Evolutionary conservation across 1,140 invertebrate genomes (phyloP).

Genomic region (Papilio polytes): DNA sequence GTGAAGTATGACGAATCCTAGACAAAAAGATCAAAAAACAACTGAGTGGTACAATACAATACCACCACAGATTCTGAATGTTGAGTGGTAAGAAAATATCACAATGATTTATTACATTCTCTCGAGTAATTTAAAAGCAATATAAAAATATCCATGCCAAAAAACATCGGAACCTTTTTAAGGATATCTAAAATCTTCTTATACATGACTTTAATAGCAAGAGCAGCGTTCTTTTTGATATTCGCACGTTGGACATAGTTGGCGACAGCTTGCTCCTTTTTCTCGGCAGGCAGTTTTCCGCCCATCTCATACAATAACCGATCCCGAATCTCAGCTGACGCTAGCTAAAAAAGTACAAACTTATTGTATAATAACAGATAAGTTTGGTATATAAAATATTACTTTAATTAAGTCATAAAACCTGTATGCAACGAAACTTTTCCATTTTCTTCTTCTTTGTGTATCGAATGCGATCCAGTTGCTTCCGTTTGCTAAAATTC

Average conservation of each 20-base stretch:
- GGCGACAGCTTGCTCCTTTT: slow-evolving; percentile 82
- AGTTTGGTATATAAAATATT: not conserved
- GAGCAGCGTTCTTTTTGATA: slow-evolving; percentile 85
- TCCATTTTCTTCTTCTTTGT: slow-evolving; percentile 85
- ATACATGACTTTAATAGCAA: slow-evolving; percentile 85
- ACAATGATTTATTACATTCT: not conserved
- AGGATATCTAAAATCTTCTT: slow-evolving; percentile 85
- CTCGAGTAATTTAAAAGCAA: not conserved
- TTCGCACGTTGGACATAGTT: slow-evolving; percentile 84
- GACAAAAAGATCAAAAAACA: slow-evolving; percentile 42
- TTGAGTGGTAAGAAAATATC: not conserved
- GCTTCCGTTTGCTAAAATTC: slow-evolving; percentile 84
- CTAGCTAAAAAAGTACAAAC: slow-evolving; percentile 61
- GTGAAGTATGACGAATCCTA: slow-evolving; percentile 86
- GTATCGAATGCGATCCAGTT: slow-evolving; percentile 84
- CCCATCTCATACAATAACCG: slow-evolving; percentile 78
- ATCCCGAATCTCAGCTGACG: slow-evolving; percentile 79
- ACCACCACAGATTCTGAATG: not conserved
- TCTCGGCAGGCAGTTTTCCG: slow-evolving; percentile 80
- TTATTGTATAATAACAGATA: not conserved
- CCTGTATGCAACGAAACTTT: slow-evolving; percentile 79
- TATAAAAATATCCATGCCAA: not conserved
- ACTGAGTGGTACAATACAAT: not conserved
- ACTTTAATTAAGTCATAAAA: not conserved
- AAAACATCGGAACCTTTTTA: slow-evolving; percentile 82